phyloP scores from a whole-genome alignment of 2,113 vertebrate species.

The Damaliscus lunatus region DNA sequence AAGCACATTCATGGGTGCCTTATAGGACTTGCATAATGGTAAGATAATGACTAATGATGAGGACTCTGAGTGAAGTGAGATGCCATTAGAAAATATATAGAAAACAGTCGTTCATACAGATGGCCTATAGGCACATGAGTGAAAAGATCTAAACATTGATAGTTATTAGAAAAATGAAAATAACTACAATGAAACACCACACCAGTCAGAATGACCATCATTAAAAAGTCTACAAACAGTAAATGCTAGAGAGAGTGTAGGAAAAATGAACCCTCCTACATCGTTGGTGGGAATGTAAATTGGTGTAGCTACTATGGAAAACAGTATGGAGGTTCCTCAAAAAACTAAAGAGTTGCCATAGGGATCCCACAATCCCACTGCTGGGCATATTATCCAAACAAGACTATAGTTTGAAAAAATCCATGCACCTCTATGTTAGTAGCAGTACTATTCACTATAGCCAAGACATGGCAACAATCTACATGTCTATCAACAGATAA shows the following conservation, averaged over 20 bases:
- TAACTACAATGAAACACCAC: background rate
- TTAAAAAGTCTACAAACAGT: background rate
- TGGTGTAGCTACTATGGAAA: background rate
- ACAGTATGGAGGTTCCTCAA: background rate
- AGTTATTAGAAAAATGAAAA: background rate
- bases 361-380: background rate
- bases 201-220: background rate
- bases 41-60: background rate
- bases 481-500: background rate
- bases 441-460: background rate
- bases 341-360: background rate
- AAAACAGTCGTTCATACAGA: background rate
- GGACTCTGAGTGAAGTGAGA: conserved; percentile 17
- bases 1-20: background rate
- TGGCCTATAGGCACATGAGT: background rate
- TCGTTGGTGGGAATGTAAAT: background rate
- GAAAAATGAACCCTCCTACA: background rate
- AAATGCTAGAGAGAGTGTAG: background rate
- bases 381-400: background rate
- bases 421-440: background rate
- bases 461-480: background rate
- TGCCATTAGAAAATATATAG: background rate
- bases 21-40: background rate
- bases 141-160: background rate
- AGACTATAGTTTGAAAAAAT: background rate